Percentiles rank a stretch among this genome's conserved stretches.
Conservation (phyloP, 2,113 vertebrate species). For the Andinoacara biseriatus region DNA sequence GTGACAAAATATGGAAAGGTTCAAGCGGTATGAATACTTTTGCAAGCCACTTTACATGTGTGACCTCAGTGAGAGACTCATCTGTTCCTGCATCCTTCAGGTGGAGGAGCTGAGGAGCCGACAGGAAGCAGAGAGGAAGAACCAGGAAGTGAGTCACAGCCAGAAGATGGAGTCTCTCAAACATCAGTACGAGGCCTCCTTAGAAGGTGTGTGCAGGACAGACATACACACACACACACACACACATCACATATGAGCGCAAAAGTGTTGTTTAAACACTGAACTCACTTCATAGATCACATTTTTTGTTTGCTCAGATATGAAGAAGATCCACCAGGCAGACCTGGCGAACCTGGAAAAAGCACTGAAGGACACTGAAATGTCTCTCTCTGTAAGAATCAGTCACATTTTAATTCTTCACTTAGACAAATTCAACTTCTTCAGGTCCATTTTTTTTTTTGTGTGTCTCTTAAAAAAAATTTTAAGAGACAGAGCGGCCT, state of each 20-base stretch:
- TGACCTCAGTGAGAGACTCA: too few species aligned
- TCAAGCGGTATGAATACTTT: too few species aligned
- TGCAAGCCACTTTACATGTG: too few species aligned
- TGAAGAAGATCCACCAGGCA: slow-evolving; percentile 82
- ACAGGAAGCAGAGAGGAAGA: slow-evolving; percentile 86
- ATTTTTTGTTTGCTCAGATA: slow-evolving; percentile 75
- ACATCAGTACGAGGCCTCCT: slow-evolving; percentile 82
- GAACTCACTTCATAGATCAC: too few species aligned
- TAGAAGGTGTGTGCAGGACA: slow-evolving; percentile 81
- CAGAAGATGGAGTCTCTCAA: slow-evolving; percentile 84
- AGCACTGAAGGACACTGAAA: slow-evolving; percentile 83
- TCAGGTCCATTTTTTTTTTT: background rate
- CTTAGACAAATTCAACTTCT: background rate
- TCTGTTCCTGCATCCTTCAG: slow-evolving; percentile 62
- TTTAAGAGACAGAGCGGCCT: too few species aligned
- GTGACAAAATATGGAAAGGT: too few species aligned
- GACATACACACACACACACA: too few species aligned
- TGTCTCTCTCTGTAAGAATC: slow-evolving; percentile 82
- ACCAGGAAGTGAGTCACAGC: slow-evolving; percentile 83
- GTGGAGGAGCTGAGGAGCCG: slow-evolving; percentile 87
- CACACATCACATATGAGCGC: too few species aligned
- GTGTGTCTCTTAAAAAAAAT: background rate
- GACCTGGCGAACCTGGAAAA: slow-evolving; percentile 84
- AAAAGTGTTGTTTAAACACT: too few species aligned
- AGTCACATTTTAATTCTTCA: fast-evolving